Conservation (phyloP, 2,888 invertebrate genomes). For the Erpobdella octoculata region DNA sequence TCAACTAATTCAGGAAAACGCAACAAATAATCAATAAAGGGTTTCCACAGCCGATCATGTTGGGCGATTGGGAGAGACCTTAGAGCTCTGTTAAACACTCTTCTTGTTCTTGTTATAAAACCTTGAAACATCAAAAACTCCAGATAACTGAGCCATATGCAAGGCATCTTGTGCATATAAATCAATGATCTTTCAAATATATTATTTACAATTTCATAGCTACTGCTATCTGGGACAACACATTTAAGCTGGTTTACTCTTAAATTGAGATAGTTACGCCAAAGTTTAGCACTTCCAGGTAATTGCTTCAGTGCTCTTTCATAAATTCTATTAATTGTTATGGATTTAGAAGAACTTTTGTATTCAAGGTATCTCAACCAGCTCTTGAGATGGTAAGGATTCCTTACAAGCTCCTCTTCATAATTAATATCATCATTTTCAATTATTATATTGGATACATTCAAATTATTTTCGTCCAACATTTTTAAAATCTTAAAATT, state of each 20-base stretch:
- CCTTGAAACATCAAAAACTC: constrained; percentile 77
- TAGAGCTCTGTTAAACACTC: constrained; percentile 86
- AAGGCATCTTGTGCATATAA: constrained; percentile 99
- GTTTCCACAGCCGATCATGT: constrained; percentile 92
- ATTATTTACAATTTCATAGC: constrained; percentile 87
- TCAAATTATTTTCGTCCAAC: no score
- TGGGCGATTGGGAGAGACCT: constrained; percentile 96
- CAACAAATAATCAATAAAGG: constrained; percentile 83
- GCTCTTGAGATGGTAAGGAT: constrained; percentile 93
- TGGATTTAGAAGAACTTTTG: constrained; percentile 70
- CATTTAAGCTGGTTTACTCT: constrained; percentile 72
- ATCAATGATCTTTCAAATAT: constrained; percentile 91
- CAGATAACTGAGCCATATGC: constrained; percentile 98
- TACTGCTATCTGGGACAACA: constrained; percentile 72
- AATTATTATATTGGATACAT: no score
- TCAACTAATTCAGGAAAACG: constrained; percentile 76
- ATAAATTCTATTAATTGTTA: constrained; percentile 80
- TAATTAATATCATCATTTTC: constrained; percentile 88
- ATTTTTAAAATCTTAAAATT: no score
- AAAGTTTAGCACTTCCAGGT: constrained; percentile 91
- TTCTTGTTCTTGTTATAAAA: constrained; percentile 81
- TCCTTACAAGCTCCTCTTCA: constrained; percentile 94
- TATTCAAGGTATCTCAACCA: constrained; percentile 97
- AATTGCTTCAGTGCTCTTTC: constrained; percentile 91
- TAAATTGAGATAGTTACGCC: constrained; percentile 87